Evolutionary conservation across 2,113 vertebrate species (phyloP), one percentile per base, ranked within the genome.

Genomic region (Protomyctophum bolini): DNA sequence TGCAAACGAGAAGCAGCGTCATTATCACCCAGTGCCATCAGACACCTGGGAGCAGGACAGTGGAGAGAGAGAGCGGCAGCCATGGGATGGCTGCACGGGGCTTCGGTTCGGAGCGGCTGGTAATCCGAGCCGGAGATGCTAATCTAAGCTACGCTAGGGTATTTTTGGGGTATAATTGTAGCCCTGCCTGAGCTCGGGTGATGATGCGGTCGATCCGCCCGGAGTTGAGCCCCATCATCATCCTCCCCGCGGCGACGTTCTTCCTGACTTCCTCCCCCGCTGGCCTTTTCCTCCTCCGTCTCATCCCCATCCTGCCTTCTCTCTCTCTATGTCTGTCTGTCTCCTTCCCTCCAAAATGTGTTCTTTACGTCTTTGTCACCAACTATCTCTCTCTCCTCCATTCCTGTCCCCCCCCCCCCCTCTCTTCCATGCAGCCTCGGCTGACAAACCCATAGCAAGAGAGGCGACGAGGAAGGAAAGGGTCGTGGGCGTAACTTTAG

Each of bases 401-500:
- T 72, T 66, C 47, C 52, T 58, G 48, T 56, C 68, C 58, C 21
- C 55, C 66, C 60, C 41, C 65, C 8, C 29, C n/a, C 12, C 54
- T 48, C 72, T 58, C n/a, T 52, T 29, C 15, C 28, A 63, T 51
- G 59, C 21, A 21, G n/a, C 6, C 41, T 41, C 87, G 94, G 72
- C 92, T 93, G 89, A 94, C 86, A 94, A 93, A 93, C 92, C 89
- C 86, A 51, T 86, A 73, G 92, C 91, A 92, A 93, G 21, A 41
- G 91, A 89, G 86, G 91, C 92, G 59, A 90, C 85, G 84, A 89
- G 90, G 89, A 91, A 87, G 87, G 88, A 96, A 91, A 87, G 87
- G 88, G 96, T 96, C 94, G 90, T 82, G 52, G 83, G 85, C 95
- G 94, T 94, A 95, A 94, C 96, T 96, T 98, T 96, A 96, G 95